Conservation (phyloP, 2,888 invertebrate genomes). For the Orthosia incerta region DNA sequence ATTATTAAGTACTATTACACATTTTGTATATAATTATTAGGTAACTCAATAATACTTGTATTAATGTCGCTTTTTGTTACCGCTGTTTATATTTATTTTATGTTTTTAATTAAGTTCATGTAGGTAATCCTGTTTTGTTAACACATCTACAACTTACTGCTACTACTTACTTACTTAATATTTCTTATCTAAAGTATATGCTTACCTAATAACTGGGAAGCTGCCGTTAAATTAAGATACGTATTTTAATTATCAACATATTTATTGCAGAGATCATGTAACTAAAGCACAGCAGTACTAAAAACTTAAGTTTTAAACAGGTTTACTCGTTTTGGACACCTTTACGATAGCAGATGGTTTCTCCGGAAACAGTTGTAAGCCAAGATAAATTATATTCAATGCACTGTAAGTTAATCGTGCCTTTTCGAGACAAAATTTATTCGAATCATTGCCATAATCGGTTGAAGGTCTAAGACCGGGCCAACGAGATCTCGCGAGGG, state of each 20-base stretch:
- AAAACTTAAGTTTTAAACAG: slow-evolving; percentile 31
- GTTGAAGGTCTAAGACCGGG: slow-evolving; percentile 73
- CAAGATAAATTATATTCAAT: slow-evolving; percentile 48
- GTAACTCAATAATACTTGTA: slow-evolving; percentile 9
- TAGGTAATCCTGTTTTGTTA: slow-evolving; percentile 2
- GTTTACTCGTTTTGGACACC: no score
- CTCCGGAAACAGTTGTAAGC: slow-evolving; percentile 44
- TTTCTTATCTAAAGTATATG: not conserved
- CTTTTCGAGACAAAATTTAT: slow-evolving; percentile 58
- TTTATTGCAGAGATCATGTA: slow-evolving; percentile 37
- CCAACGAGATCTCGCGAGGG: slow-evolving; percentile 70
- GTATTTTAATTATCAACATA: slow-evolving; percentile 11
- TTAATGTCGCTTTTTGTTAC: not conserved
- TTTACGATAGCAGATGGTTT: slow-evolving; percentile 43
- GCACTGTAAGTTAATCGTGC: slow-evolving; percentile 43
- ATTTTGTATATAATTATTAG: slow-evolving; percentile 4
- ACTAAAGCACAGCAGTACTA: slow-evolving; percentile 26
- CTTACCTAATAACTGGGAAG: not conserved
- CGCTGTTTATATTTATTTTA: not conserved
- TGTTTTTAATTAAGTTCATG: slow-evolving; percentile 16
- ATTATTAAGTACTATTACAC: not conserved
- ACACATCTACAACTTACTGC: not conserved
- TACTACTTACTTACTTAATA: not conserved
- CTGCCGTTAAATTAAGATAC: slow-evolving; percentile 3
- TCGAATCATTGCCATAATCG: slow-evolving; percentile 62